Evolutionary conservation across 2,888 invertebrate species (phyloP).

Genomic region (Poecilus cupreus): DNA sequence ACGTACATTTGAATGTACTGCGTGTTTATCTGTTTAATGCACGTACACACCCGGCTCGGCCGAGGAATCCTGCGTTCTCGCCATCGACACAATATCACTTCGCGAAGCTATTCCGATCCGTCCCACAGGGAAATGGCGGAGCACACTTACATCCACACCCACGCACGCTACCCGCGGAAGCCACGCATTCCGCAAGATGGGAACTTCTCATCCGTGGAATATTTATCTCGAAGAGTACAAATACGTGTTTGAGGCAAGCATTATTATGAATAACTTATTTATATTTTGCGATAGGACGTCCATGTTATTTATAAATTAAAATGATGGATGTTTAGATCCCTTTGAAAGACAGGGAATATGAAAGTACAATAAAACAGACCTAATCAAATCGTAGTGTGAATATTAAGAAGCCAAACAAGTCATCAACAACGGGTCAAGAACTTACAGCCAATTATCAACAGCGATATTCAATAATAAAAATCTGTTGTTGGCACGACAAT

Average conservation of each 20-base stretch:
- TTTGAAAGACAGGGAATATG: neutral
- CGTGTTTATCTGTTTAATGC: constrained; percentile 26
- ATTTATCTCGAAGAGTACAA: neutral
- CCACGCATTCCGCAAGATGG: neutral
- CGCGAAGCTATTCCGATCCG: constrained; percentile 1
- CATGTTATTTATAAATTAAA: too few relatives aligned
- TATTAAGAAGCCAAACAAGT: constrained; percentile 31
- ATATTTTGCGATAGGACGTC: neutral
- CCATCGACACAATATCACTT: neutral
- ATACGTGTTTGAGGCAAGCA: neutral
- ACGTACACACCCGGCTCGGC: neutral
- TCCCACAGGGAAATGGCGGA: constrained; percentile 5
- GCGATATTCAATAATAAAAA: too few relatives aligned
- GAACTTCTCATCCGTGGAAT: neutral
- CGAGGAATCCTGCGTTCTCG: neutral
- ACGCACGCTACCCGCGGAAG: too few relatives aligned
- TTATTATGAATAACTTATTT: neutral
- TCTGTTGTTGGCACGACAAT: too few relatives aligned
- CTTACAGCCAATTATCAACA: too few relatives aligned
- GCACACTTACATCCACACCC: too few relatives aligned
- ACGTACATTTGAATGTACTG: neutral
- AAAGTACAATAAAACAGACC: constrained; percentile 3
- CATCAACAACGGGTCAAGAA: neutral
- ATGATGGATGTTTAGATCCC: too few relatives aligned
- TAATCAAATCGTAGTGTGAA: constrained; percentile 20